Base-by-base conservation (phyloP, 2,797 vertebrate species). In the Pogoniulus pusillus region DNA sequence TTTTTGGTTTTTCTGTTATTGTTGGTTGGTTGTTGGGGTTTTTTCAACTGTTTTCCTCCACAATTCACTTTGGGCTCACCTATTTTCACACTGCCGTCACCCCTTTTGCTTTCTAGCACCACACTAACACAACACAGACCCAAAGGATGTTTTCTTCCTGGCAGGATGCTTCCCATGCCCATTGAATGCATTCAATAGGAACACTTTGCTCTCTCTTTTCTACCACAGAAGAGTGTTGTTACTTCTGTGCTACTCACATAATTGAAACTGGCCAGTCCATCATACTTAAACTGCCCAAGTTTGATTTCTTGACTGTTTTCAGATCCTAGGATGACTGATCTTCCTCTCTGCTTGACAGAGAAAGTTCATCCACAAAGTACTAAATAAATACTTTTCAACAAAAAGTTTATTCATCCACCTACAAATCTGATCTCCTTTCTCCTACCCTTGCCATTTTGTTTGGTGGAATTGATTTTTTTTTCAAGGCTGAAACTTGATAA, bases 41-140 rank as follows among this genome's bases (percentile, higher is more conserved):
- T 87, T 87, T 68, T 9, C 16, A 90, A 75, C 78, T 83, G 80
- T 58, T 75, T 87, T 77, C 68, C 83, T 54, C 70, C 80, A 20
- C 41, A 4, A 27, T 68, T 68, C 43, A 68, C 85, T 85, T 91
- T 95, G 91, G 62, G 57, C 93, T 90, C 73, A 93, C 94, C 96
- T 96, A 96, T 95, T 96, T 94, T 95, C 95, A 92, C 91, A 89
- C 87, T 95, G 94, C 87, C 94, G 94, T 89, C 77, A 91, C 39
- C 73, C 88, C 77, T 83, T 88, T 82, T 93, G 90, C 82, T 79
- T 90, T 96, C 94, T 89, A 83, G 80, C 77, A 81, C 75, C 68
- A 43, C 19, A 16, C 84, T 60, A 85, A 84, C 39, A 66, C 2
- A 20, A 91, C 84, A 89, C 29, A 78, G 68, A 66, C 57, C 95